Base-by-base conservation (phyloP, 2,888 invertebrate species). In the Dusona sp. region DNA sequence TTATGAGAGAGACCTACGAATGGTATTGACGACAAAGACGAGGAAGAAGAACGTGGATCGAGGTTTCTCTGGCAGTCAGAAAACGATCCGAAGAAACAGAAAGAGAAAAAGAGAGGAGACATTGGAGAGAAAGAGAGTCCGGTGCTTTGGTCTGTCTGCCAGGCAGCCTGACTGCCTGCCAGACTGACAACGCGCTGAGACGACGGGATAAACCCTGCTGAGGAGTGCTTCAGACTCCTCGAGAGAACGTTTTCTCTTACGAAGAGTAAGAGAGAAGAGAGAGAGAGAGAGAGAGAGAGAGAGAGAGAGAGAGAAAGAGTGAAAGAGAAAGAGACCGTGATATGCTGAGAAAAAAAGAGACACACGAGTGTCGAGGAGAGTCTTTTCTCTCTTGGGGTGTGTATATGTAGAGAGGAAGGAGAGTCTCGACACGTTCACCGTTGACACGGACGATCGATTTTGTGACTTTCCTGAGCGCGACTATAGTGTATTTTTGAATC, bases 381-480 rank as follows among this genome's bases (percentile, higher is more conserved):
- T 82, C 84, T 83, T 73, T 79, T 74, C 73, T 79, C 79, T 73
- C 57, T 54, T 36, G 22, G 67, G 68, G 74, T 74, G 78, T 74
- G 64, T 61, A 67, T 65, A 68, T 79, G 36, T 68, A 61, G 22
- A 51, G 64, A 64, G 73, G 64, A 80, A 83, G 68, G 81, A 84
- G 81, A 84, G 75, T 82, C 81, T 77, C 84, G 86, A 87, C 86
- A 87, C 86, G 86, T 87, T 87, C 84, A 72, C 79, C 84, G 86
- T 81, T 88, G 88, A 86, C 86, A 88, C 73, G 70, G 74, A 72
- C 88, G 83, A 88, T 88, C 85, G 88, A 88, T 88, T 88, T 88
- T 86, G 74, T 74, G 54, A 79, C 82, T 79, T 57, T 64, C 25
- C 67, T 57, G 65, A 75, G 54, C 38, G 7, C 79, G n/a, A 51